A percentile compares a stretch with the other conserved stretches of the same genome.
Evolutionary conservation across 2,888 invertebrate species (phyloP).

Genomic region (Melinaea marsaeus): DNA sequence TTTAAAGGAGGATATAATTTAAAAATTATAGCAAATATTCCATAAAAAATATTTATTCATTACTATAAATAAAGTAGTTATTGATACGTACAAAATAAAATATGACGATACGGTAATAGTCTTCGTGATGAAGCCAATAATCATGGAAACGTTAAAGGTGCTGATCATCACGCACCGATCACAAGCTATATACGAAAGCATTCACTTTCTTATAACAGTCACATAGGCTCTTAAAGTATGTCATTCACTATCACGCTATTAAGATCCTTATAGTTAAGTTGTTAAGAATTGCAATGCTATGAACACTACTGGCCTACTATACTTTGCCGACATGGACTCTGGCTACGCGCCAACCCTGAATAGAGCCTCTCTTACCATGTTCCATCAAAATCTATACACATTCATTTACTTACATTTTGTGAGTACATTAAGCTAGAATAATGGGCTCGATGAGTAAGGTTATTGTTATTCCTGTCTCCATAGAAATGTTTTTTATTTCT

Average conservation of each 20-base stretch:
- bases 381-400: constrained; percentile 9
- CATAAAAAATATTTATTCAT: no score
- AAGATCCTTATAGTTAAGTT: background rate
- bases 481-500: background rate
- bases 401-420: constrained; percentile 12
- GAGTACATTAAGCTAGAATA: constrained; percentile 8
- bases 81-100: no score
- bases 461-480: background rate
- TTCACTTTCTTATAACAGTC: constrained; percentile 7
- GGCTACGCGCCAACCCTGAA: constrained; percentile 15
- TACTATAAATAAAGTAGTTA: no score
- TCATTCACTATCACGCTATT: constrained; percentile 1
- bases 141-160: background rate
- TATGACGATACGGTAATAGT: background rate
- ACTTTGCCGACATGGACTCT: constrained; percentile 7
- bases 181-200: background rate
- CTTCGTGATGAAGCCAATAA: background rate
- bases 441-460: constrained; percentile 3
- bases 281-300: constrained; percentile 6
- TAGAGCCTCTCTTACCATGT: constrained; percentile 11
- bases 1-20: no score
- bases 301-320: constrained; percentile 6
- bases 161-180: constrained; percentile 1
- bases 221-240: background rate
- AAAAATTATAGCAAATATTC: no score